Conservation (phyloP, 2,113 vertebrate genomes). For the Papio anubis region DNA sequence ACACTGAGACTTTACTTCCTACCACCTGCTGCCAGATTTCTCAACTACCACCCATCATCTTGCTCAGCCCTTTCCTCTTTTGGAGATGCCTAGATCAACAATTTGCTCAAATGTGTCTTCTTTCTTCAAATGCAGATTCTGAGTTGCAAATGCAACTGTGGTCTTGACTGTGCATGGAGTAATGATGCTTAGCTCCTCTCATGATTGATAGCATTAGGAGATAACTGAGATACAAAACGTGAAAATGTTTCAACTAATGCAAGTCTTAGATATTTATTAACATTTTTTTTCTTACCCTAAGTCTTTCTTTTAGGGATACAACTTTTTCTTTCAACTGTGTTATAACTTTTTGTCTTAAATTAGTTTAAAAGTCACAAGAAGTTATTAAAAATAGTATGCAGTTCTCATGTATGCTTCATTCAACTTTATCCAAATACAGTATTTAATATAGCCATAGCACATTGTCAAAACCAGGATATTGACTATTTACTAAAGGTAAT, state of each 20-base stretch:
- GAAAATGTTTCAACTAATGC: not conserved
- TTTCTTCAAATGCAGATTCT: not conserved
- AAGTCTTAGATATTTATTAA: not conserved
- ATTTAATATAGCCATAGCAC: not conserved
- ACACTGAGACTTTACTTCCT: not conserved
- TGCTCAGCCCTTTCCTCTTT: not conserved
- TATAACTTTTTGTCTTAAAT: not conserved
- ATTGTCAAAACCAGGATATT: not conserved
- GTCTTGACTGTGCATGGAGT: not conserved
- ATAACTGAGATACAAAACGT: not conserved
- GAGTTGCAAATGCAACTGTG: not conserved
- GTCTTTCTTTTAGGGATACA: not conserved
- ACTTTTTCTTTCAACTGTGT: not conserved
- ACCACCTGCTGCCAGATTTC: not conserved
- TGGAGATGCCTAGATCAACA: not conserved
- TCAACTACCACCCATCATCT: not conserved
- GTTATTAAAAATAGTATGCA: not conserved
- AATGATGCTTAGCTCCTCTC: not conserved
- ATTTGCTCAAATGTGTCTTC: not conserved
- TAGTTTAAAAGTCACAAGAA: not conserved
- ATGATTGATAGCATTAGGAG: not conserved
- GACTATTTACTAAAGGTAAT: not conserved
- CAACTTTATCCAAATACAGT: not conserved
- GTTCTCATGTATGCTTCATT: not conserved
- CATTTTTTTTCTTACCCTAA: not conserved